Evolutionary conservation across 1,140 invertebrate genomes (phyloP).

Genomic region (Tetragonula clypearis): DNA sequence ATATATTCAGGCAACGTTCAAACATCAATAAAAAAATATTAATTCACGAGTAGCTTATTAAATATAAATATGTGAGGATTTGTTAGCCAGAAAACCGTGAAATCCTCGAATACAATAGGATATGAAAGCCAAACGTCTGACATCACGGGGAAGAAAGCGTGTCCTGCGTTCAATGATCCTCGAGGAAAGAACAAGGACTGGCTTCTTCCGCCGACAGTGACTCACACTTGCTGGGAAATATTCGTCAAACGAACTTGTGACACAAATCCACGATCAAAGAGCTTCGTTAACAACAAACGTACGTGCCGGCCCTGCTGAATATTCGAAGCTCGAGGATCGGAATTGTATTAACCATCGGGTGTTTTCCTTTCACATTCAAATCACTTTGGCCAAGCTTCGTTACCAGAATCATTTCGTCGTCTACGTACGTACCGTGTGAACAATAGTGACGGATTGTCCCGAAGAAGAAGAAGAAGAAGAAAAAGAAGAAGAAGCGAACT

Average conservation of each 20-base stretch:
- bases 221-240: not conserved
- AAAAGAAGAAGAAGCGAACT: not conserved
- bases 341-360: constrained; percentile 27
- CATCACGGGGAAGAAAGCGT: constrained; percentile 11
- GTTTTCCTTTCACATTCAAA: constrained; percentile 54
- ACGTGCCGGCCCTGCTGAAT: constrained; percentile 36
- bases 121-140: not conserved
- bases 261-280: constrained; percentile 50
- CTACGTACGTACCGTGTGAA: not conserved
- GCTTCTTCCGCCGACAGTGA: not conserved
- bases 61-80: too few relatives aligned
- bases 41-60: too few relatives aligned
- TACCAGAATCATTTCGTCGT: constrained; percentile 32
- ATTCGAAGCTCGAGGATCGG: constrained; percentile 45
- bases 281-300: constrained; percentile 26
- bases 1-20: too few relatives aligned
- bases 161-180: constrained; percentile 16
- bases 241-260: constrained; percentile 1
- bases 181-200: constrained; percentile 3
- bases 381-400: constrained; percentile 44
- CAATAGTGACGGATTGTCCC: constrained; percentile 13
- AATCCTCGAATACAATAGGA: not conserved
- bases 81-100: not conserved
- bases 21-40: too few relatives aligned
- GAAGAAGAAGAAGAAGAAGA: not conserved